Base-by-base conservation (phyloP, 1,140 invertebrate genomes). In the Drosophila malerkotliana region DNA sequence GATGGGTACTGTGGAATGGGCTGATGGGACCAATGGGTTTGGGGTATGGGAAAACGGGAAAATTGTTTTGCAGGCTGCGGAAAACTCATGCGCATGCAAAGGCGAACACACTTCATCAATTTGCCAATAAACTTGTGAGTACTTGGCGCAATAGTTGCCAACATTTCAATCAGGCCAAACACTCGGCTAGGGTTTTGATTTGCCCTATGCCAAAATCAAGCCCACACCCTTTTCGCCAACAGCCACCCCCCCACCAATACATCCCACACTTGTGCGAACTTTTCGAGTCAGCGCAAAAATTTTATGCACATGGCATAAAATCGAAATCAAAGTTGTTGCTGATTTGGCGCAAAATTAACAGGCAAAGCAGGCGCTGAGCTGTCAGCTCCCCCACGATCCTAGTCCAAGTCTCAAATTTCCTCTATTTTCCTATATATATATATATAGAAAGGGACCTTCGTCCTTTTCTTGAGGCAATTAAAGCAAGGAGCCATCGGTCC, bases 161-260 rank as follows among this genome's bases (percentile, higher is more conserved):
- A 87, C 83, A 87, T 88, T 87, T 87, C 83, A 87, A 87, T 87
- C 83, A 87, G 79, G 84, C 51, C 81, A 76, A 80, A 85, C 81
- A 84, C 81, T 79, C 21, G 45, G 30, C 41, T 39, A 69, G 51
- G 32, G 66, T 48, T 56, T 26, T 56, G 51, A 49, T 56, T 68
- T 69, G 18, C 44, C 44, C 44, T 18, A 47, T 47, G 44, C 44
- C 44, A 47, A 47, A 21, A 47, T 18, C 44, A 47, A 18, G 7
- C 44, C n/a, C 39, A 41, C 63, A 30, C 63, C 49, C 66, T 48
- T 24, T 26, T 59, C 8, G 10, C 26, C 1, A 32, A 15, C 10
- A n/a, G 15, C 18, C 7, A 12, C 21, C 12, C 14, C 21, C 28
- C 21, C 12, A 9, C 21, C 34, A 6, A 21, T 21, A 21, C 21